Conservation (phyloP, 2,888 invertebrate species). For the Drosophila hawaiiensis region DNA sequence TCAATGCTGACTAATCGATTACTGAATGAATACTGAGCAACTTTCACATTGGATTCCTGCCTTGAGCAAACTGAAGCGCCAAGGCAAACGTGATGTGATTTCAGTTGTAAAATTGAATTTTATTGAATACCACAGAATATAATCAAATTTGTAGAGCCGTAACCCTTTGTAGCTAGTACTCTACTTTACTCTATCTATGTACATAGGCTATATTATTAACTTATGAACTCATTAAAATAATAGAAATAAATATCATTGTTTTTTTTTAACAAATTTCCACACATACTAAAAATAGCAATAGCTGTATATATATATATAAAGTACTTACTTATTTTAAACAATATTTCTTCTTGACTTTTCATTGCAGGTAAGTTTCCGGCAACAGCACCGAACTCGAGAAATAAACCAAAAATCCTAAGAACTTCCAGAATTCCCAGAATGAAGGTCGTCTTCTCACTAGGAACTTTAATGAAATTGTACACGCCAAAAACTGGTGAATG, state of each 20-base stretch:
- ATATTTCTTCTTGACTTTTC: neutral
- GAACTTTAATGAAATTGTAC: conserved; percentile 67
- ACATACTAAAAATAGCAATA: neutral
- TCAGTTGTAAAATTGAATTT: neutral
- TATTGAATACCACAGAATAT: neutral
- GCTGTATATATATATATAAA: neutral
- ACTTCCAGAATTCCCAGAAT: conserved; percentile 58
- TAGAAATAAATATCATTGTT: neutral
- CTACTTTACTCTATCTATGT: too few relatives aligned
- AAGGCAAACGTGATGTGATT: conserved; percentile 13
- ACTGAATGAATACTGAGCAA: conserved; percentile 4
- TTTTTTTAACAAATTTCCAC: neutral
- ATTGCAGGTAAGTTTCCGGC: conserved; percentile 34
- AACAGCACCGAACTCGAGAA: neutral
- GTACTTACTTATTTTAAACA: neutral
- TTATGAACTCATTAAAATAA: neutral
- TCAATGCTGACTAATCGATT: neutral
- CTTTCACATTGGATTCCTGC: neutral
- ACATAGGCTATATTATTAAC: neutral
- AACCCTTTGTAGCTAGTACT: neutral
- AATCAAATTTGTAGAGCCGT: neutral
- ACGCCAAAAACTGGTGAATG: conserved; percentile 41
- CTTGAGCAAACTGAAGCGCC: conserved; percentile 2
- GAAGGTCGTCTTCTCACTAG: conserved; percentile 43
- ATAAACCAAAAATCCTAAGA: neutral